These are phyloP conservation scores for Chelonus insularis DNA, from an alignment of 1,140 invertebrate species.

Conservation along the genomic window DNA sequence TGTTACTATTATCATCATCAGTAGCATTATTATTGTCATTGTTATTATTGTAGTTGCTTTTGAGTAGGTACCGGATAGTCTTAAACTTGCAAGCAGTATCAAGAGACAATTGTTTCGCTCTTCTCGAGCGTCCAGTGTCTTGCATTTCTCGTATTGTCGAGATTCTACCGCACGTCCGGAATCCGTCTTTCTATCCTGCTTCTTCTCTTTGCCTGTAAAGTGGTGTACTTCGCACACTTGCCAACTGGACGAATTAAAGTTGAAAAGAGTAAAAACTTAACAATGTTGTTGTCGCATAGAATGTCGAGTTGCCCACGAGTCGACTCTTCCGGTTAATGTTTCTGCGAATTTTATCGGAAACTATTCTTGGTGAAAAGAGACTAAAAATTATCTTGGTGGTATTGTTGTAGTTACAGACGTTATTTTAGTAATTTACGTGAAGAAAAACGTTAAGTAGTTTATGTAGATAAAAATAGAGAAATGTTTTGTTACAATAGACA, in stretches of 20 bases:
- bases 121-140: constrained; percentile 15
- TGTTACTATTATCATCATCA: constrained; percentile 13
- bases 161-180: constrained; percentile 10
- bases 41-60: neutral
- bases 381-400: no score
- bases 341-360: neutral
- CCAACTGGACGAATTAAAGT: no score
- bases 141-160: constrained; percentile 10
- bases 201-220: no score
- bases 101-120: constrained; percentile 14
- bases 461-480: no score
- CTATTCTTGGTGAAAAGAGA: neutral
- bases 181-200: neutral
- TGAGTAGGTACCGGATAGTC: neutral
- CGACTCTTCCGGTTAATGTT: neutral
- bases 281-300: neutral
- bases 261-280: neutral
- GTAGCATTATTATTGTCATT: constrained; percentile 14
- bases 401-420: no score
- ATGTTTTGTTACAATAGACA: no score
- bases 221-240: no score
- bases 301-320: neutral
- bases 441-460: no score
- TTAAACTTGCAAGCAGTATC: neutral
- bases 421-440: no score